Evolutionary conservation across 2,888 invertebrate genomes (phyloP).

Genomic region (Lepas anatifera): DNA sequence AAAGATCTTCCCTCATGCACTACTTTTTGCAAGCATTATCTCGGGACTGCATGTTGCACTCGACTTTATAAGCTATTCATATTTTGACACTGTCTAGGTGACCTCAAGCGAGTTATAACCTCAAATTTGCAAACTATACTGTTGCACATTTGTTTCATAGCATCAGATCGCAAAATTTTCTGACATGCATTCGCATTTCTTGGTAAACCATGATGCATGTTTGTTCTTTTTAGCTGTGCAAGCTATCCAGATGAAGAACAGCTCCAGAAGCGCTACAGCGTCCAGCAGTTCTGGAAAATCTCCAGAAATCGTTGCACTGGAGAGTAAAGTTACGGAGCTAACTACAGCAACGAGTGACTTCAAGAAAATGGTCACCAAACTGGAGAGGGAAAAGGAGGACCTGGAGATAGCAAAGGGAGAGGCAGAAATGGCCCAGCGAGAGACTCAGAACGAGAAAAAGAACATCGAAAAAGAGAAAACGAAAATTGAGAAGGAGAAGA

Average conservation of each 20-base stretch:
- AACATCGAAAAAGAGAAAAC: conserved; percentile 40
- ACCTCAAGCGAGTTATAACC: too few species aligned
- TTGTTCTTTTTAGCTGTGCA: neutral
- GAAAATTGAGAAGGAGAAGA: conserved; percentile 34
- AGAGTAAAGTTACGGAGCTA: neutral
- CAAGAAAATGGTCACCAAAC: neutral
- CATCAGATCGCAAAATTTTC: too few species aligned
- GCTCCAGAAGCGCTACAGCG: neutral
- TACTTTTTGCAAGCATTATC: too few species aligned
- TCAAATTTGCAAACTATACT: too few species aligned
- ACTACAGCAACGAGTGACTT: too few species aligned
- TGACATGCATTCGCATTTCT: too few species aligned
- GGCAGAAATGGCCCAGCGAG: conserved; percentile 27
- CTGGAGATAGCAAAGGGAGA: conserved; percentile 22
- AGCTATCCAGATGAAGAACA: neutral
- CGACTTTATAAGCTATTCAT: too few species aligned
- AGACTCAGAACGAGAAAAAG: conserved; percentile 40
- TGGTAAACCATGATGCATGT: too few species aligned
- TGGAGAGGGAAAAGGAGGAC: conserved; percentile 6
- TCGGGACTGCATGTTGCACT: too few species aligned
- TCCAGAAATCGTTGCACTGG: neutral
- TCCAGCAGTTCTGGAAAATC: neutral
- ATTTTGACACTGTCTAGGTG: too few species aligned
- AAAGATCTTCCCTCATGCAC: too few species aligned
- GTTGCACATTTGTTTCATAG: too few species aligned